Evolutionary conservation across 92 coral and sea anemone species (phyloP).

Genomic region (Paramuricea clavata): DNA sequence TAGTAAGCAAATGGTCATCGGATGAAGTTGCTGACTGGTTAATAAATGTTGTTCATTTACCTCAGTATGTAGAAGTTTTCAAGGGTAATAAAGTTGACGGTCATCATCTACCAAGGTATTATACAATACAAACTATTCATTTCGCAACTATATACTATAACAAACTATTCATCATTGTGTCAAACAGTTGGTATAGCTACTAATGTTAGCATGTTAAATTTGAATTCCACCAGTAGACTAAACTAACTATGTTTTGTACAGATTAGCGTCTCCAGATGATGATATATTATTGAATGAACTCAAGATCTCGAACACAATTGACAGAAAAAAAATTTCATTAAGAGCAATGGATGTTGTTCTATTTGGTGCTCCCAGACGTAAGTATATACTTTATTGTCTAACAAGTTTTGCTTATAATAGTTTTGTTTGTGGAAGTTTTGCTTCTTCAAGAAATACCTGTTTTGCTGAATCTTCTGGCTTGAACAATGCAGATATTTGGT

Average conservation of each 20-base stretch:
- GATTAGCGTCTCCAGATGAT: constrained; percentile 88
- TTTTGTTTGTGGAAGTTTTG: too few relatives aligned
- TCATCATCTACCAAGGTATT: constrained; percentile 82
- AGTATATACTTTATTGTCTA: too few relatives aligned
- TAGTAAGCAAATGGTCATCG: constrained; percentile 91
- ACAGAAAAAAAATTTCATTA: constrained; percentile 92
- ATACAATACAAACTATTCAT: too few relatives aligned
- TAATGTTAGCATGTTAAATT: too few relatives aligned
- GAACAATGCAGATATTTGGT: too few relatives aligned
- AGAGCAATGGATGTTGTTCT: constrained; percentile 97
- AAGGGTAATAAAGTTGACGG: constrained; percentile 74
- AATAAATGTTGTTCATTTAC: constrained; percentile 78
- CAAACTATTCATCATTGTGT: too few relatives aligned
- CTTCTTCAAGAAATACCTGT: too few relatives aligned
- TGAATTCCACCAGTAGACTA: too few relatives aligned
- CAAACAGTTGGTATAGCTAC: too few relatives aligned
- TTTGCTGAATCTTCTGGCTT: too few relatives aligned
- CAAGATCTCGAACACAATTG: constrained; percentile 85
- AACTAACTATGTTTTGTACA: constrained; percentile 34
- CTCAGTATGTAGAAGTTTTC: constrained; percentile 84
- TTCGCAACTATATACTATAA: too few relatives aligned
- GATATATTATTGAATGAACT: constrained; percentile 79
- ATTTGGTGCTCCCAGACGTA: constrained; percentile 91
- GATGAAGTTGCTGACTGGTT: constrained; percentile 84
- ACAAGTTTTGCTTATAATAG: too few relatives aligned